Evolutionary conservation across 2,888 invertebrate genomes (phyloP), one percentile per base, ranked within the genome.

Genomic region (Aphodius granarius): DNA sequence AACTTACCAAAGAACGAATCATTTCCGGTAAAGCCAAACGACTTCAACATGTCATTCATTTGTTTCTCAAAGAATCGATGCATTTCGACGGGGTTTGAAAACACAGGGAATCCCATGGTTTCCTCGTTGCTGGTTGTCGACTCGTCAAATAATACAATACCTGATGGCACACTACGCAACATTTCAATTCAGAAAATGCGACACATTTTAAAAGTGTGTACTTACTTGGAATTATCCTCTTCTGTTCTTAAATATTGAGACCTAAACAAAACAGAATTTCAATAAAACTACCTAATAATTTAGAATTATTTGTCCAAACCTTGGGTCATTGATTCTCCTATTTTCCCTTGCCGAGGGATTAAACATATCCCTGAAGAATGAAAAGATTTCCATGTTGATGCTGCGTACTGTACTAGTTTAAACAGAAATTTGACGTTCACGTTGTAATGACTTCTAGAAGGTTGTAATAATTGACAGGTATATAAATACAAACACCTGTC

Each of bases 1-100:
- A 16, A 73, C 78, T 64, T 78, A 81, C 81, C 77, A 76, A 81
- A 79, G 72, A 80, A 78, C 17, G 73, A 70, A 19, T 76, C 77
- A 21, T 78, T 77, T 9, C 73, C 63, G 16, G 75, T 74, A 72
- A 80, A 74, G 16, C 87, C 88, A 79, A 91, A 88, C 70, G 84
- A 86, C 77, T 88, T 90, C 79, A 92, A 82, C 77, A 92, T 87
- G 73, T 89, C 88, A 77, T 90, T 89, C 86, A 92, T 88, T 84
- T 92, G 90, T 6, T 89, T 87, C 82, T 92, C 91, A 81, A 92
- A 91, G 80, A 89, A 90, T 77, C 88, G 87, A 77, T 91, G 90
- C 84, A 92, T 89, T 85, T 92, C 89, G 78, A 90, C 80, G 0
- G 91, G 91, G 85, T 90, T 89, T 19, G 89, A 88, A 78, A 91